Evolutionary conservation across 2,888 invertebrate genomes (phyloP), one percentile per base, ranked within the genome.

Genomic region (Lomographa bimaculata): DNA sequence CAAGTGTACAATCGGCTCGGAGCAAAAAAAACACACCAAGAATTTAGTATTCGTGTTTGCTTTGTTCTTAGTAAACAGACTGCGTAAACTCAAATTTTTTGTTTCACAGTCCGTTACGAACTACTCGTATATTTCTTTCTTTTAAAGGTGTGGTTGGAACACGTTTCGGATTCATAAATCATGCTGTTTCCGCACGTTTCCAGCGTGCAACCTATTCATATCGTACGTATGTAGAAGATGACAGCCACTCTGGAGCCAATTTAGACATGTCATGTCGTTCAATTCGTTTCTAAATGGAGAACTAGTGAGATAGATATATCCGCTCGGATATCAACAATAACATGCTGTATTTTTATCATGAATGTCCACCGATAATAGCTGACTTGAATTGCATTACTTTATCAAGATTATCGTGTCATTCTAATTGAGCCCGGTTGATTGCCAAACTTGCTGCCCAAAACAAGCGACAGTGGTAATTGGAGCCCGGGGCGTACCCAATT

Each of bases 401-500:
- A 48, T 37, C 40, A 49, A 47, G 58, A 47, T 54, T 55, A 59
- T 60, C 52, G 59, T 50, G 60, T 58, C 47, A 34, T 54, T 60
- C 51, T 56, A 58, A 60, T 64, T 57, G 58, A 59, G 54, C 54
- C 50, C 52, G 50, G 58, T 50, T 34, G 18, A 58, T 54, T 57
- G 48, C 46, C 41, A 48, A 53, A 52, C 47, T 56, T 48, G 55
- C 56, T 50, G 53, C 48, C 54, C 50, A 46, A 57, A 67, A 65
- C 60, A 54, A 59, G 59, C 57, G 51, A 54, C 62, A 68, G 61
- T 55, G 50, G 62, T 76, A 72, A 76, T 75, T 74, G 63, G 62
- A 67, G 58, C 32, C 46, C 59, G 50, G 63, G 65, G 64, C 68
- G 71, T 71, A 66, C 57, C 64, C 72, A 76, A 73, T 79, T 79